Conservation (phyloP, 2,113 vertebrate species). For the Madoqua kirkii region DNA sequence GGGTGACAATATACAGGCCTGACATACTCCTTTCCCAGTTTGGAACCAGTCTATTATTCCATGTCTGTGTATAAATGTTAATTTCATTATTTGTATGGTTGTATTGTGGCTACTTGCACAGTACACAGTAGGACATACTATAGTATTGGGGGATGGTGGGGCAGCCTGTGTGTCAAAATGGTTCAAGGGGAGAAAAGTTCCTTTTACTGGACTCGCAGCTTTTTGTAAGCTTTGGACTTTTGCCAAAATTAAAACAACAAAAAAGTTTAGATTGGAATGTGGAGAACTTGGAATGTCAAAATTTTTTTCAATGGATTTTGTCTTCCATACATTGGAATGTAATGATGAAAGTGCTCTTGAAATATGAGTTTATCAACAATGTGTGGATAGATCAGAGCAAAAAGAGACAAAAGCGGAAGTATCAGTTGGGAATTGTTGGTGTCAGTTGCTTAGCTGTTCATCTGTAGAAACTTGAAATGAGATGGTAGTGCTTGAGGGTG, state of each 20-base stretch:
- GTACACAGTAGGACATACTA: not conserved
- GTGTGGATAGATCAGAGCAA: not conserved
- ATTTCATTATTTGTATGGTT: not conserved
- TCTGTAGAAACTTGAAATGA: not conserved
- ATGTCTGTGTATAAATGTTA: not conserved
- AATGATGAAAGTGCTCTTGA: not conserved
- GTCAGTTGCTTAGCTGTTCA: not conserved
- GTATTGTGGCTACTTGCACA: not conserved
- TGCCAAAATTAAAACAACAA: not conserved
- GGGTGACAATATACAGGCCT: not conserved
- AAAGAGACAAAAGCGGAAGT: not conserved
- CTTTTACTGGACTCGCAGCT: not conserved
- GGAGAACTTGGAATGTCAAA: not conserved
- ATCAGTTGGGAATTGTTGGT: not conserved
- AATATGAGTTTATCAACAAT: not conserved
- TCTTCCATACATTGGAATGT: not conserved
- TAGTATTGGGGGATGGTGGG: not conserved
- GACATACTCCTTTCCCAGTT: not conserved
- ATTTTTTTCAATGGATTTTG: not conserved
- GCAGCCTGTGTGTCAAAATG: not conserved
- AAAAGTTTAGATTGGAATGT: not conserved
- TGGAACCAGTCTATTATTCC: not conserved
- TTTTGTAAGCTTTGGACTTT: constrained; percentile 8
- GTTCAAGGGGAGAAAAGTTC: not conserved
- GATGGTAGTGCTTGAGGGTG: not conserved